Base-by-base conservation (phyloP, 2,888 invertebrate genomes). In the Apotomis turbidana region DNA sequence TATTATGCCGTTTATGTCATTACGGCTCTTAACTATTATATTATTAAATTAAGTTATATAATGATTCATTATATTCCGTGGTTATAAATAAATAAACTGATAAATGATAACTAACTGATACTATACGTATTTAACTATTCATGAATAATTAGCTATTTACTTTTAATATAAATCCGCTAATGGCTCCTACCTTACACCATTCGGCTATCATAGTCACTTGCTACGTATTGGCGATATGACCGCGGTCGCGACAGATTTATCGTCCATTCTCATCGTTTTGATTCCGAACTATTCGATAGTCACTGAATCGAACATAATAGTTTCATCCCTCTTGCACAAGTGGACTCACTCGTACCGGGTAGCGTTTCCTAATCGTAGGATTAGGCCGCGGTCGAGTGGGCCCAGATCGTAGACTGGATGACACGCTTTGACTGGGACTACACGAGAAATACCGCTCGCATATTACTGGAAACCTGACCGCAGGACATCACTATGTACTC, bases 311-410 rank as follows among this genome's bases (percentile, higher is more conserved):
- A 71, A 71, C 61, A 68, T 71, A 68, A 71, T 71, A 71, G 68
- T 71, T 71, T 68, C 68, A 68, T 71, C 71, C 68, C 71, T 61
- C 71, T 71, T 71, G 67, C 71, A 71, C 71, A 61, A 71, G 62
- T 71, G 68, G 57, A 68, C 51, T 62, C 68, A 62, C 49, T 62
- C 61, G 61, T 60, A 71, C 62, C 57, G 67, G 67, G 71, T 61
- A 71, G 57, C 71, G 51, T 62, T 71, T 67, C 71, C 67, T 68
- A 68, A 71, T 71, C 71, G 62, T 44, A 51, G 71, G 71, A 62
- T 71, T 68, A 71, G 62, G 71, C 55, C 57, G 71, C 68, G 71
- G 68, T 58, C 62, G 68, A 71, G 52, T 55, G 57, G 57, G 55
- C 13, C 68, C 49, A 60, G 59, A 67, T 61, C 46, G 36, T 49